Evolutionary conservation across 2,113 vertebrate genomes (phyloP).

Genomic region (Vulpes vulpes): DNA sequence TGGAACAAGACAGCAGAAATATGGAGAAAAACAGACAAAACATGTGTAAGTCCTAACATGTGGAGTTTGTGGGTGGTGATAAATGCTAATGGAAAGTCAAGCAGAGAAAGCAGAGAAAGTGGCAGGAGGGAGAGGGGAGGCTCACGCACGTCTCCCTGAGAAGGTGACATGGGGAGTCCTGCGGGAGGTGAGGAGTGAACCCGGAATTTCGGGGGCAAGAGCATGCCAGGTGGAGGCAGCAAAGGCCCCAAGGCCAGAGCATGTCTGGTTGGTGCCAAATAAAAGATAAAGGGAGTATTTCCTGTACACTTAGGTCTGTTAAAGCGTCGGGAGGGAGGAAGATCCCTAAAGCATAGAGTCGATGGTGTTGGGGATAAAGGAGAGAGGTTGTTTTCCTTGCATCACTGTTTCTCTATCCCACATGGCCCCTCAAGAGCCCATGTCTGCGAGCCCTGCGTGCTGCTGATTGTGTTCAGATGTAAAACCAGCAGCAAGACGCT

Average conservation of each 20-base stretch:
- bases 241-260: background rate
- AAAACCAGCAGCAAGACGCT: background rate
- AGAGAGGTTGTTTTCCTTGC: no score
- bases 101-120: background rate
- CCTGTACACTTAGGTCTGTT: background rate
- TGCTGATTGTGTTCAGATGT: background rate
- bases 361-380: rapidly evolving
- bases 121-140: background rate
- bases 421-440: no score
- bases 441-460: background rate
- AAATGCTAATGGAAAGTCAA: background rate
- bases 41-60: background rate
- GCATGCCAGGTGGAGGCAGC: background rate
- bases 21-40: background rate
- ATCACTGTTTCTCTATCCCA: rapidly evolving
- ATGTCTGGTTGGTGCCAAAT: rapidly evolving
- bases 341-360: rapidly evolving
- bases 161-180: background rate
- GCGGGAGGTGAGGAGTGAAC: background rate
- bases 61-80: background rate
- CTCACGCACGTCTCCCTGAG: background rate
- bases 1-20: background rate
- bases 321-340: rapidly evolving
- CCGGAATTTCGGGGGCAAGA: background rate
- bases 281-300: background rate